These are phyloP conservation scores for Drosophila cracens DNA, from an alignment of 2,888 invertebrate species.

Conservation along the genomic window DNA sequence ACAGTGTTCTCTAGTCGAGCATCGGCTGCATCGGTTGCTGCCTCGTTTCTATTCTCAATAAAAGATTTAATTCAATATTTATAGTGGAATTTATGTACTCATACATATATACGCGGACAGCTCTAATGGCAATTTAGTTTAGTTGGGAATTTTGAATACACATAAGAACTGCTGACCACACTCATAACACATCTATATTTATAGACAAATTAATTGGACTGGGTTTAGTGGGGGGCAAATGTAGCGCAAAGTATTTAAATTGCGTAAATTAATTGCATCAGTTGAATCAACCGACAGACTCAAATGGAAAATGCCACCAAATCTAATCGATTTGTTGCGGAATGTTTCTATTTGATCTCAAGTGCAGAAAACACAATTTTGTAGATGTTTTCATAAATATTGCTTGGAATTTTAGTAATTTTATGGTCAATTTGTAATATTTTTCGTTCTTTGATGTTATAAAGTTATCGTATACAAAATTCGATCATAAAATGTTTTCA, in stretches of 20 bases:
- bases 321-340: conserved; percentile 26
- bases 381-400: not conserved
- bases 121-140: conserved; percentile 42
- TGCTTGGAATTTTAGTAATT: not conserved
- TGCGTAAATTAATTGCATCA: conserved; percentile 18
- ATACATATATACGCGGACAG: conserved; percentile 9
- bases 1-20: conserved; percentile 17
- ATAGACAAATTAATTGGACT: conserved; percentile 49
- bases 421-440: not conserved
- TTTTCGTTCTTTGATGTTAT: conserved; percentile 8
- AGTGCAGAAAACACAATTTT: not conserved
- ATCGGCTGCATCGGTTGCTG: not conserved
- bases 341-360: conserved; percentile 5
- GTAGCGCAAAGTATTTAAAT: conserved; percentile 17
- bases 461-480: not conserved
- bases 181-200: conserved; percentile 54
- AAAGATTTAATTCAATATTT: conserved; percentile 68
- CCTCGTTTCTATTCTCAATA: conserved; percentile 17
- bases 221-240: conserved; percentile 19
- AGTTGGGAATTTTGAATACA: conserved; percentile 26
- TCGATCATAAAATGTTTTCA: conserved; percentile 5
- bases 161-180: conserved; percentile 18
- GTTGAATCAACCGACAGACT: conserved; percentile 1
- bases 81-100: conserved; percentile 43
- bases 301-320: not conserved